Evolutionary conservation across 2,113 vertebrate species (phyloP).

Genomic region (Strigops habroptila): DNA sequence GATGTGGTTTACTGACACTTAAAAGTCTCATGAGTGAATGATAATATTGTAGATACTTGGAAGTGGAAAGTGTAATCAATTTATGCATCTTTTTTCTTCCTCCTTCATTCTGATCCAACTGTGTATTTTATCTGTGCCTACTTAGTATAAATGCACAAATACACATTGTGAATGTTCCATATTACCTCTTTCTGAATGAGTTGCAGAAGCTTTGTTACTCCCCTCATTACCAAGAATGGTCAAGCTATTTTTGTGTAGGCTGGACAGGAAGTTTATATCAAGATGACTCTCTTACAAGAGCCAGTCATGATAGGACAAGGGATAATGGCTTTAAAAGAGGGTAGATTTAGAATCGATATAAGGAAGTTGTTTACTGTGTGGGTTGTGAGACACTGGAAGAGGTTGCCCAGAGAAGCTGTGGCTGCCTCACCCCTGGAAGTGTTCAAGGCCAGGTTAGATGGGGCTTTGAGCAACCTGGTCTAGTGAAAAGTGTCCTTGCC

Average conservation of each 20-base stretch:
- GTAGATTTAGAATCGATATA: not conserved
- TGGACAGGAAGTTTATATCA: not conserved
- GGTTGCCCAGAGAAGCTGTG: not conserved
- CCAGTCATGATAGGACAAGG: not conserved
- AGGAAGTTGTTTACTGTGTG: not conserved
- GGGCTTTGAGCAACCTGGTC: not conserved
- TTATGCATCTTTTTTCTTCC: not conserved
- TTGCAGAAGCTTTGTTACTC: not conserved
- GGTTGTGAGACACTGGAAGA: not conserved
- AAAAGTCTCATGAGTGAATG: not conserved
- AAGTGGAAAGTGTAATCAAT: not conserved
- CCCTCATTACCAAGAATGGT: not conserved
- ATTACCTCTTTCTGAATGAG: not conserved
- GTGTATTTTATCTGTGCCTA: rapidly evolving
- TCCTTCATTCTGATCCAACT: not conserved
- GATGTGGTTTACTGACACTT: not conserved
- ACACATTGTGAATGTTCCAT: not conserved
- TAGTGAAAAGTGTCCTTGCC: not conserved
- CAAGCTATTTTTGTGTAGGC: not conserved
- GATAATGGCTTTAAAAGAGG: not conserved
- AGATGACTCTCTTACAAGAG: not conserved
- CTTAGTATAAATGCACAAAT: not conserved
- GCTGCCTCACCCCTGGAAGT: not conserved
- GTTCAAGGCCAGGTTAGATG: not conserved
- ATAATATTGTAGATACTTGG: not conserved